Percentiles rank a stretch among this genome's conserved stretches.
Conservation (phyloP, 2,797 vertebrate species). For the Esox masquinongy region DNA sequence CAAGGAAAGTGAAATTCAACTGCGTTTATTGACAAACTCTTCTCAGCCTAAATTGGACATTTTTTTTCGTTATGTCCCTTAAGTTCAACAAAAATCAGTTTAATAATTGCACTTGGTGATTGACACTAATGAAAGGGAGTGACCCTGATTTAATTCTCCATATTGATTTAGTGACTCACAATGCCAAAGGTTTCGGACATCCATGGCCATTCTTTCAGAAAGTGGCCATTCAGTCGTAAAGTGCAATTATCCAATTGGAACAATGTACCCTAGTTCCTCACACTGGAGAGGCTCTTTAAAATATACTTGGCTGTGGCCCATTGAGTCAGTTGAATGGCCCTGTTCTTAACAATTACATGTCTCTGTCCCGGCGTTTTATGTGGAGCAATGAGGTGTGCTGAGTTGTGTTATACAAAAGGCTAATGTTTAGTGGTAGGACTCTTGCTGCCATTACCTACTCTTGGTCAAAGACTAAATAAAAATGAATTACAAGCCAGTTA, state of each 20-base stretch:
- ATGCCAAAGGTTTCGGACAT: slow-evolving; percentile 16
- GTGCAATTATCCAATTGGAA: slow-evolving; percentile 38
- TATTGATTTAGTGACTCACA: slow-evolving; percentile 37
- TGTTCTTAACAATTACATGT: slow-evolving; percentile 14
- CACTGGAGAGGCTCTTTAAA: slow-evolving; percentile 29
- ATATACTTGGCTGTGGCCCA: slow-evolving; percentile 21
- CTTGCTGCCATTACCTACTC: not conserved
- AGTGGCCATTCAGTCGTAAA: slow-evolving; percentile 27
- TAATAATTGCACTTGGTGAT: slow-evolving; percentile 15
- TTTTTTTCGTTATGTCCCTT: slow-evolving; percentile 8
- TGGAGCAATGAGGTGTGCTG: slow-evolving; percentile 14
- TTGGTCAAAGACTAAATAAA: not conserved
- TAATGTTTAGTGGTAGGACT: not conserved
- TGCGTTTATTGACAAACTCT: not conserved
- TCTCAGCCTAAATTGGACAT: not conserved
- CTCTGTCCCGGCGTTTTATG: not conserved
- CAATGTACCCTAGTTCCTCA: slow-evolving; percentile 29
- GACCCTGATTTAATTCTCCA: slow-evolving; percentile 31
- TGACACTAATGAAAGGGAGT: slow-evolving; percentile 12
- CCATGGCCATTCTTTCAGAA: slow-evolving; percentile 29
- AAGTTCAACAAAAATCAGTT: slow-evolving; percentile 15
- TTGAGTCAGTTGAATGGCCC: slow-evolving; percentile 25
- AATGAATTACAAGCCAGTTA: not conserved
- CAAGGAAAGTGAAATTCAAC: not conserved
- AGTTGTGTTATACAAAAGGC: not conserved